These are phyloP conservation scores for Strigamia transsilvanica DNA, from an alignment of 2,888 invertebrate genomes.

Conservation along the genomic window DNA sequence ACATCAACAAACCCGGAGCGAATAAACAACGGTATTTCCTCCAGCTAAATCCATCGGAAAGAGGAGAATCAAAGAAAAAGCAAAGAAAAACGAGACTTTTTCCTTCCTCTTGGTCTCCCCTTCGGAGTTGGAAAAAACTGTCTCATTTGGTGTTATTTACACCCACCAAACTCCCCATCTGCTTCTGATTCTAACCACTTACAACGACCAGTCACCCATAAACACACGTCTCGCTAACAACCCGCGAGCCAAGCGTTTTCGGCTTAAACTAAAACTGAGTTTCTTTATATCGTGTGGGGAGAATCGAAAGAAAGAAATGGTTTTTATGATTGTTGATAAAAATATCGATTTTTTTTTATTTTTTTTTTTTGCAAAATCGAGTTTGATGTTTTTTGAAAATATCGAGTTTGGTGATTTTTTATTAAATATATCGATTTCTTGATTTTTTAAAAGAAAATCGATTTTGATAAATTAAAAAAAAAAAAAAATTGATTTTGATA, in stretches of 20 bases:
- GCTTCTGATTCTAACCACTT: constrained; percentile 49
- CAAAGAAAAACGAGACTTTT: too few relatives aligned
- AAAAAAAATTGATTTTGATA: too few relatives aligned
- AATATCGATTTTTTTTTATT: background rate
- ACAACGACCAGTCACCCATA: constrained; percentile 2
- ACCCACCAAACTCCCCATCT: constrained; percentile 33
- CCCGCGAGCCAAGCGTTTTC: background rate
- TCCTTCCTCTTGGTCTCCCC: background rate
- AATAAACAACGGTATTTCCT: constrained; percentile 17
- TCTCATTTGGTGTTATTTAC: constrained; percentile 44
- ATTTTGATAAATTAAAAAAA: too few relatives aligned
- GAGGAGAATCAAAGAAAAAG: background rate
- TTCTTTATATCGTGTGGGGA: too few relatives aligned
- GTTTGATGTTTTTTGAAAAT: too few relatives aligned
- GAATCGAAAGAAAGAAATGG: too few relatives aligned
- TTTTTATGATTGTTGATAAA: too few relatives aligned
- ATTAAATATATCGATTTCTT: too few relatives aligned
- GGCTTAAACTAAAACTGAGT: background rate
- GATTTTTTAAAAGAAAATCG: too few relatives aligned
- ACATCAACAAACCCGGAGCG: constrained; percentile 11
- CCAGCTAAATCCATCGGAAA: background rate
- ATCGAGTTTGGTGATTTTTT: too few relatives aligned
- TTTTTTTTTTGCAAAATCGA: too few relatives aligned
- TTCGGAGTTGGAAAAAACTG: background rate
- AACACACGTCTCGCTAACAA: background rate